These are phyloP conservation scores for Kuschelorhynchus macadamiae DNA, from an alignment of 2,888 invertebrate genomes.

Conservation along the genomic window DNA sequence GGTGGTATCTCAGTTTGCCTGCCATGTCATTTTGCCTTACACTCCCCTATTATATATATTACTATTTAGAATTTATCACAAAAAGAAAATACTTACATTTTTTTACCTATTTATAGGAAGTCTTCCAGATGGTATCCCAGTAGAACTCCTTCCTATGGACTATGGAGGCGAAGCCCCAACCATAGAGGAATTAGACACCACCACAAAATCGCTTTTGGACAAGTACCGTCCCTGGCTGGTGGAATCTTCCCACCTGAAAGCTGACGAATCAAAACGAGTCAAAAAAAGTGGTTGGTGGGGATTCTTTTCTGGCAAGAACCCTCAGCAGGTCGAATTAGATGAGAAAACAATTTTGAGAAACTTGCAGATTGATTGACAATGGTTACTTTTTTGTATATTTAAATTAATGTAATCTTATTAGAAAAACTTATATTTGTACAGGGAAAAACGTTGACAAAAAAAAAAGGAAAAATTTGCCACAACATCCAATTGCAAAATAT, in stretches of 20 bases:
- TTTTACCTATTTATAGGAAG: conserved; percentile 56
- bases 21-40: no score
- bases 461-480: no score
- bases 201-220: conserved; percentile 72
- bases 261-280: conserved; percentile 66
- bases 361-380: conserved; percentile 64
- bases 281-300: conserved; percentile 67
- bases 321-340: conserved; percentile 56
- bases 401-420: no score
- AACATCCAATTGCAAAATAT: no score
- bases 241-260: conserved; percentile 73
- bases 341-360: conserved; percentile 63
- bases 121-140: conserved; percentile 64
- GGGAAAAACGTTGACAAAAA: no score
- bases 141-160: conserved; percentile 70
- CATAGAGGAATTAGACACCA: conserved; percentile 73
- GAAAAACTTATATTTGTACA: no score
- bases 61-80: no score
- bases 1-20: no score
- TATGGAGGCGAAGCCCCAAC: conserved; percentile 75
- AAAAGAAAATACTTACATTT: no score
- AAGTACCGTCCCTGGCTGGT: conserved; percentile 76
- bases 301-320: conserved; percentile 58
- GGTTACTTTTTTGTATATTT: background rate
- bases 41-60: no score